Conservation (phyloP, 1,140 invertebrate genomes). For the Ostrea denselamellosa region DNA sequence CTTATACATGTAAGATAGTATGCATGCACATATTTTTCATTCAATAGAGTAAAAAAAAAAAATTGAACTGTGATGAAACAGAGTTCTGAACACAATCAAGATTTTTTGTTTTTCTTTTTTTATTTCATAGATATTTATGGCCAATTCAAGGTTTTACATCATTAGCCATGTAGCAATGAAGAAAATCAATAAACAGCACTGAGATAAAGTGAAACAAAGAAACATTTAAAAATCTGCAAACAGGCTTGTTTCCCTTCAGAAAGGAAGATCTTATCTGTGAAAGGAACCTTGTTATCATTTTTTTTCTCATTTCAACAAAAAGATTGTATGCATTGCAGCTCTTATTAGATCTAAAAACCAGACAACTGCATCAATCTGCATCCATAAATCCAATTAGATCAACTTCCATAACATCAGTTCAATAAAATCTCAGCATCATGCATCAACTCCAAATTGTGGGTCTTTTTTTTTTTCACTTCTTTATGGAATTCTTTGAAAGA, state of each 20-base stretch:
- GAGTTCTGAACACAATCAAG: too few species aligned
- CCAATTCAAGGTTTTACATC: neutral
- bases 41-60: too few species aligned
- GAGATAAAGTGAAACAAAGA: neutral
- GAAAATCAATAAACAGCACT: neutral
- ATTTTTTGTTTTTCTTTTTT: neutral
- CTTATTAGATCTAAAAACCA: neutral
- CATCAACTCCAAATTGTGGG: neutral
- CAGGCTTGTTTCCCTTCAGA: neutral
- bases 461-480: neutral
- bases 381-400: neutral
- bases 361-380: neutral
- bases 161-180: neutral
- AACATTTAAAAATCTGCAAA: slow-evolving; percentile 21
- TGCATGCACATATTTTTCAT: too few species aligned
- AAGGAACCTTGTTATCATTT: neutral
- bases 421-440: neutral
- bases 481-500: neutral
- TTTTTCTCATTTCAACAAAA: slow-evolving; percentile 3
- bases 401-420: neutral
- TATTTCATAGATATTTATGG: neutral
- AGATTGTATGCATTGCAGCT: neutral
- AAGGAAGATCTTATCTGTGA: neutral
- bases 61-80: too few species aligned
- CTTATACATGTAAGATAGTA: too few species aligned